Evolutionary conservation across 2,113 vertebrate genomes (phyloP).

Genomic region (Oreotrochilus melanogaster): DNA sequence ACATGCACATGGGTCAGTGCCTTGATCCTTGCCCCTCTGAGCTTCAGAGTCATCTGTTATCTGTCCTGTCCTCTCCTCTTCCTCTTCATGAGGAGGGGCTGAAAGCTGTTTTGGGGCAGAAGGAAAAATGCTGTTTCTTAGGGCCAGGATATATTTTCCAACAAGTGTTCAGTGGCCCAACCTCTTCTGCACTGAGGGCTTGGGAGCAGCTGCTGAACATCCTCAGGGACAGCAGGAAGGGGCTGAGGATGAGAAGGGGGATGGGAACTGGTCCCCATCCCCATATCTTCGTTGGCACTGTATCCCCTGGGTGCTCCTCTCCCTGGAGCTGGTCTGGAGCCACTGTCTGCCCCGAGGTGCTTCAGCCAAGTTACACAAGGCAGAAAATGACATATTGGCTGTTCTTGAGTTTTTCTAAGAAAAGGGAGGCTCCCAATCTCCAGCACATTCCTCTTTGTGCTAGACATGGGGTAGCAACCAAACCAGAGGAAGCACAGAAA

Average conservation of each 20-base stretch:
- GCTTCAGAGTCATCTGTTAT: background rate
- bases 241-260: too few species aligned
- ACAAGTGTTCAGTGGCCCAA: background rate
- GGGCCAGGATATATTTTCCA: background rate
- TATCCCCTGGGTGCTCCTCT: background rate
- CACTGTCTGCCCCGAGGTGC: rapidly evolving
- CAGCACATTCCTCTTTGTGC: background rate
- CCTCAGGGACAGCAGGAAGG: background rate
- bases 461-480: background rate
- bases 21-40: background rate
- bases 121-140: background rate
- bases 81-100: background rate
- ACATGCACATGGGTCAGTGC: background rate
- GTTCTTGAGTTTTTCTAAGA: background rate
- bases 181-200: background rate
- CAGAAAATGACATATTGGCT: background rate
- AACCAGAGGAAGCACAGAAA: background rate
- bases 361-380: background rate
- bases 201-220: background rate
- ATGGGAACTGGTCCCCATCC: background rate
- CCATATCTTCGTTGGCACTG: rapidly evolving
- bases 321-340: background rate
- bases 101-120: background rate
- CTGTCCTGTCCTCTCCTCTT: background rate
- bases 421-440: background rate